Conservation (phyloP, 2,797 vertebrate genomes). For the Acrossocheilus wenchowensis region DNA sequence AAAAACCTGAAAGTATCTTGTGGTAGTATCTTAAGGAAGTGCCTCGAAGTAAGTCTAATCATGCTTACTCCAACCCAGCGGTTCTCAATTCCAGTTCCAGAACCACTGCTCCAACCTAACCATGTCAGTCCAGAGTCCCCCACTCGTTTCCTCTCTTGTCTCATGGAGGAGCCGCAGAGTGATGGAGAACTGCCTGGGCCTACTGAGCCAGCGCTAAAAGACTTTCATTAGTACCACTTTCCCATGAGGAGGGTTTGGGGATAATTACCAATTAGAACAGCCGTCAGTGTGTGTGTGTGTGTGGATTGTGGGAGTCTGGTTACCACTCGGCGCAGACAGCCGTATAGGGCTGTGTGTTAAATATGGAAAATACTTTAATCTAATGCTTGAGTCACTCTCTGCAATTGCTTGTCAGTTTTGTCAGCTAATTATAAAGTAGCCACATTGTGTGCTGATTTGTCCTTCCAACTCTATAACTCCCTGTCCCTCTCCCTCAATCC, state of each 20-base stretch:
- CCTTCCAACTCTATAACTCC: constrained; percentile 42
- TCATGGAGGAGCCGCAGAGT: neutral
- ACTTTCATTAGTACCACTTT: constrained; percentile 71
- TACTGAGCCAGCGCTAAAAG: constrained; percentile 60
- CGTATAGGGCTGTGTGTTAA: constrained; percentile 73
- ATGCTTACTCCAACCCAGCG: neutral
- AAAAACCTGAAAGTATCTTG: neutral
- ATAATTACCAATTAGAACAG: constrained; percentile 76
- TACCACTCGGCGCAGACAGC: constrained; percentile 75
- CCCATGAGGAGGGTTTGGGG: constrained; percentile 65
- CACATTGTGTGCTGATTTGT: constrained; percentile 50
- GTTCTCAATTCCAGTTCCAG: too few relatives aligned
- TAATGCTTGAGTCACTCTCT: constrained; percentile 71
- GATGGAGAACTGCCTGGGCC: constrained; percentile 67
- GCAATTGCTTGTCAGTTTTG: constrained; percentile 81
- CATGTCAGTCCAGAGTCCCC: neutral
- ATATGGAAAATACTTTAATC: constrained; percentile 78
- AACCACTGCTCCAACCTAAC: too few relatives aligned
- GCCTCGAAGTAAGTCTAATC: neutral
- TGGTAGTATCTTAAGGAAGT: neutral
- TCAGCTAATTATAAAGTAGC: constrained; percentile 84
- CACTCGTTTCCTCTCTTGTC: neutral
- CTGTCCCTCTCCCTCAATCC: constrained; percentile 18
- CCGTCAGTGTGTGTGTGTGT: constrained; percentile 66
- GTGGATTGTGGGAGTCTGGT: constrained; percentile 47